Evolutionary conservation across 2,113 vertebrate genomes (phyloP), one percentile per base, ranked within the genome.

Genomic region (Chlorodrepanis virens): DNA sequence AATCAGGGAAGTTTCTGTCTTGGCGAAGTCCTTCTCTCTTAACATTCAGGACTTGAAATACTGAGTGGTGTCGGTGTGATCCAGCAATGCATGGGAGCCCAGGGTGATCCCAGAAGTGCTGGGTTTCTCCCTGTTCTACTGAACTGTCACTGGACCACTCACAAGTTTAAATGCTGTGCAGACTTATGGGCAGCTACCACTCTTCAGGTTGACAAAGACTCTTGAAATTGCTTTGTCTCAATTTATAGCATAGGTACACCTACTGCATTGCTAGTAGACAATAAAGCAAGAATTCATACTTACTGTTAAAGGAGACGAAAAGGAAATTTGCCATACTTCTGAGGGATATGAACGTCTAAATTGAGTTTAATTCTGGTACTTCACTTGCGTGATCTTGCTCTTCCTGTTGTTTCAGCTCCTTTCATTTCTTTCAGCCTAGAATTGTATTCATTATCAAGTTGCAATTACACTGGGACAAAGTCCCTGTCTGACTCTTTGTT

Each of bases 401-500:
- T 94, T 94, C 84, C 82, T 96, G 93, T 91, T 90, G 82, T 86
- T 94, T 75, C 86, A 75, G 42, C 47, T 81, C 40, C 52, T 80
- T 90, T 83, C 64, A 33, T 78, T 81, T 92, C 88, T 91, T 83
- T 77, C 60, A 89, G 47, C 72, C 72, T 40, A 49, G 35, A 60
- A 90, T 89, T 93, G 68, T 90, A 27, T 94, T 97, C 72, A 83
- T 96, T 92, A 92, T 95, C 83, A 65, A 70, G 44, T 57, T 83
- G 68, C 49, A 81, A 83, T 87, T 93, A 86, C 45, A n/a, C 71
- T 29, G 75, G 83, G 83, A 76, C 81, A 82, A 71, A 87, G 93
- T 81, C 93, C 61, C 67, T 49, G 88, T 83, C 92, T 96, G 85
- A 77, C 93, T 94, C 85, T 88, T 94, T 92, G 85, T 94, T 94